phyloP scores from a whole-genome alignment of 2,888 invertebrate species.

The Platycheirus albimanus region DNA sequence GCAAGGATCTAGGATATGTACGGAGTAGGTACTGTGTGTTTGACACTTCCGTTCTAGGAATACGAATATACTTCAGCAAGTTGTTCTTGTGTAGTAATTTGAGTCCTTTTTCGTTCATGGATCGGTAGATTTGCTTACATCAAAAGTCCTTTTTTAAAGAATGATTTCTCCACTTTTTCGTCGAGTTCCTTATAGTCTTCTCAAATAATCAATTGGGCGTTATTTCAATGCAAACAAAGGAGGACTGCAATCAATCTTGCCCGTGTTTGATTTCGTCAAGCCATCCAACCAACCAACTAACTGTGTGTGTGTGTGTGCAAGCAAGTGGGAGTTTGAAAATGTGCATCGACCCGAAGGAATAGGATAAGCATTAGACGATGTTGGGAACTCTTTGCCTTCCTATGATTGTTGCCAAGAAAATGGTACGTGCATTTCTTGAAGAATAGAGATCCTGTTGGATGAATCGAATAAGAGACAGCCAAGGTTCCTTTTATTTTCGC shows the following conservation, averaged over 20 bases:
- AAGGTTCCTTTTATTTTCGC: conserved; percentile 10
- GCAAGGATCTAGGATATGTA: background rate
- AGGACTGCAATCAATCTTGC: conserved; percentile 35
- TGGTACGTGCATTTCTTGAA: background rate
- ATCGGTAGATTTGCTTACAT: conserved; percentile 8
- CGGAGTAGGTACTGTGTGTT: background rate
- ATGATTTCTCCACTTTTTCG: conserved; percentile 19
- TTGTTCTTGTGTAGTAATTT: conserved; percentile 19
- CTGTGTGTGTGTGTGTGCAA: too few species aligned
- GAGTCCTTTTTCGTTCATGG: conserved; percentile 9
- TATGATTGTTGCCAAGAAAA: conserved; percentile 23
- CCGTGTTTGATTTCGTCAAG: conserved; percentile 45
- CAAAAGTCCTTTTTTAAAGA: conserved; percentile 17
- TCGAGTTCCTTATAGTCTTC: conserved; percentile 1
- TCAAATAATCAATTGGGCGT: conserved; percentile 52
- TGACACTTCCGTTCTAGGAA: background rate
- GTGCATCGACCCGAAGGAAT: conserved; percentile 17
- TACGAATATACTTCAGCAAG: conserved; percentile 1
- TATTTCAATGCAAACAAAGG: conserved; percentile 50
- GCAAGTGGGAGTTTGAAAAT: conserved; percentile 25
- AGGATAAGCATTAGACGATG: conserved; percentile 14
- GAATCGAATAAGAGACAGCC: too few species aligned
- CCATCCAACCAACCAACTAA: too few species aligned
- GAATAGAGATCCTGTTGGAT: background rate
- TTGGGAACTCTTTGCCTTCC: conserved; percentile 17